A percentile compares a stretch with the other conserved stretches of the same genome.
phyloP scores from a whole-genome alignment of 2,113 vertebrate species.

The Grantiella picta region DNA sequence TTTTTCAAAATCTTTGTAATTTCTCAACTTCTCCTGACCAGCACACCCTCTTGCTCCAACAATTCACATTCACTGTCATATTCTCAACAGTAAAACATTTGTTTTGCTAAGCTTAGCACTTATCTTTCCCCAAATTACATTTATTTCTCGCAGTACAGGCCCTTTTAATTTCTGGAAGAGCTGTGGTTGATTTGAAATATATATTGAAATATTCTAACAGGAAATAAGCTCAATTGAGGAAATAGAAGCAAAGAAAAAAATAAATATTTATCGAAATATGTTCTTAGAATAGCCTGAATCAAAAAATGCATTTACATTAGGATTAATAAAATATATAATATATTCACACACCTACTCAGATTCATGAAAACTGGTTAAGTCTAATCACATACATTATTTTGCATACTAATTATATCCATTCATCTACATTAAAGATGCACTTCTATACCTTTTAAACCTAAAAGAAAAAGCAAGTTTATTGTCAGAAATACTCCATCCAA shows the following conservation, averaged over 20 bases:
- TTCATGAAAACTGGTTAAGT: background rate
- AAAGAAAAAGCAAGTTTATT: background rate
- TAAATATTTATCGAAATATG: background rate
- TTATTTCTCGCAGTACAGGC: background rate
- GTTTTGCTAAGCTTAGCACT: background rate
- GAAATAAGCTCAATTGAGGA: background rate
- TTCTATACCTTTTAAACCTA: background rate
- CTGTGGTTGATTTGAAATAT: background rate
- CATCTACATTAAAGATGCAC: background rate
- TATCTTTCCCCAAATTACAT: background rate
- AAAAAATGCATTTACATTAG: background rate
- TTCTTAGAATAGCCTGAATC: background rate
- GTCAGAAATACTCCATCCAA: background rate
- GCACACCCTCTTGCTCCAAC: fast-evolving
- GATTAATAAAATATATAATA: background rate
- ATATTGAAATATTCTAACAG: background rate
- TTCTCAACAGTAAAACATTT: background rate
- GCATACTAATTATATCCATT: background rate
- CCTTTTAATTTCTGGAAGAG: background rate
- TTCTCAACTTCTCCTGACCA: background rate
- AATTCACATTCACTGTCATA: background rate
- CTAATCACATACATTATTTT: background rate
- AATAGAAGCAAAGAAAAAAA: background rate
- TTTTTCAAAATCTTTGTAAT: background rate
- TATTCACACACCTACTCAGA: background rate